phyloP scores from a whole-genome alignment of 2,797 vertebrate species.

The Phoebastria nigripes region DNA sequence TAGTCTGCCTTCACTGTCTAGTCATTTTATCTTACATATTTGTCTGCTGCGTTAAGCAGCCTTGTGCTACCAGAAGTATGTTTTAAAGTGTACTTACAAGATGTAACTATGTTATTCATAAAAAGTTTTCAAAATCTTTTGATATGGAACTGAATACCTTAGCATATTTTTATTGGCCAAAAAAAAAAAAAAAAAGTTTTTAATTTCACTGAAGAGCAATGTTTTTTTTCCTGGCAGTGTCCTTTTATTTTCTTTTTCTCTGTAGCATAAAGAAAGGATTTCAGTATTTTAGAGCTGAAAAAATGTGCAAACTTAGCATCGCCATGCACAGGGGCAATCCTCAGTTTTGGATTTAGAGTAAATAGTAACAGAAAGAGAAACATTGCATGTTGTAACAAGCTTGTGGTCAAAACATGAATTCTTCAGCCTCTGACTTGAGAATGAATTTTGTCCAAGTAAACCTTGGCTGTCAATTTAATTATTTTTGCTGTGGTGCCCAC shows the following conservation, averaged over 20 bases:
- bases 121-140: background rate
- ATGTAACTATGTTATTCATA: background rate
- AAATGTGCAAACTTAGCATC: background rate
- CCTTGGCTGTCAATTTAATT: background rate
- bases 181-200: background rate
- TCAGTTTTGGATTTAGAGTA: background rate
- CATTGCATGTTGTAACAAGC: background rate
- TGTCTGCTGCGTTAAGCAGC: background rate
- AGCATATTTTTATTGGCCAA: background rate
- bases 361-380: background rate
- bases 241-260: background rate
- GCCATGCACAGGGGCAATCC: background rate
- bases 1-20: background rate
- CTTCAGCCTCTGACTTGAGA: background rate
- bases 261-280: background rate
- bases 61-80: background rate
- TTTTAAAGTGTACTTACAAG: background rate
- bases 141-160: background rate
- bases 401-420: background rate
- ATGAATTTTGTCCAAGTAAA: background rate
- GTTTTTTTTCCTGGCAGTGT: background rate
- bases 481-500: background rate
- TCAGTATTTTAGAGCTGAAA: background rate
- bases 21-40: background rate
- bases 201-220: background rate